Evolutionary conservation across 2,797 vertebrate species (phyloP).

Genomic region (Remorina albescens): DNA sequence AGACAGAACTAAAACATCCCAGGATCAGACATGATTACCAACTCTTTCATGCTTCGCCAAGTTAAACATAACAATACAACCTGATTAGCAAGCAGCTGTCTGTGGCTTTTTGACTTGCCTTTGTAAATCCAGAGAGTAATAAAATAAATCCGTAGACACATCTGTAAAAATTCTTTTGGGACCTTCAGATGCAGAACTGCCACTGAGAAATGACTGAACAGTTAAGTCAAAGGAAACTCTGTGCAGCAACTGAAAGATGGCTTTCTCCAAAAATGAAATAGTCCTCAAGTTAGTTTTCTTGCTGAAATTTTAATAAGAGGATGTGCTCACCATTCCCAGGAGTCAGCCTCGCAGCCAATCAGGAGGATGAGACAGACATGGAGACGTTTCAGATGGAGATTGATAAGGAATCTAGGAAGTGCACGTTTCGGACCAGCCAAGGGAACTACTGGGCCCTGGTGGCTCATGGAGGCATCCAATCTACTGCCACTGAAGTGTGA

Average conservation of each 20-base stretch:
- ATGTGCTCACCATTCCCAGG: constrained; percentile 80
- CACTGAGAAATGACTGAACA: neutral
- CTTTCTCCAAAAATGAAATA: constrained; percentile 14
- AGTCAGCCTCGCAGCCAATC: constrained; percentile 95
- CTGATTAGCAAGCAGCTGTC: constrained; percentile 45
- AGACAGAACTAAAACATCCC: constrained; percentile 41
- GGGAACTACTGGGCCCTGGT: constrained; percentile 96
- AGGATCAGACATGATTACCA: constrained; percentile 56
- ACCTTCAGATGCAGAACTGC: neutral
- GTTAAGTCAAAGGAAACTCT: constrained; percentile 1
- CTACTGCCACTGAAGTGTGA: constrained; percentile 92
- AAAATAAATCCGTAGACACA: neutral
- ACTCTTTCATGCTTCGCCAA: constrained; percentile 52
- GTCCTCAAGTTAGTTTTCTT: constrained; percentile 17
- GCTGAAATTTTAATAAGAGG: constrained; percentile 11
- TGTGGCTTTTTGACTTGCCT: constrained; percentile 9
- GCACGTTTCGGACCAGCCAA: constrained; percentile 90
- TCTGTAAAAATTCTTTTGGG: constrained; percentile 1
- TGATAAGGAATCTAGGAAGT: constrained; percentile 91
- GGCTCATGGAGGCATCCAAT: constrained; percentile 94
- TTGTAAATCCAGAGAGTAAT: constrained; percentile 3
- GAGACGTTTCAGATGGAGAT: constrained; percentile 99
- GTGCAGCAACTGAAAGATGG: neutral
- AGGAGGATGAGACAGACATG: constrained; percentile 94
- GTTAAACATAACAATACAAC: constrained; percentile 52